Base-by-base conservation (phyloP, 2,113 vertebrate species). In the Crotophaga sulcirostris region DNA sequence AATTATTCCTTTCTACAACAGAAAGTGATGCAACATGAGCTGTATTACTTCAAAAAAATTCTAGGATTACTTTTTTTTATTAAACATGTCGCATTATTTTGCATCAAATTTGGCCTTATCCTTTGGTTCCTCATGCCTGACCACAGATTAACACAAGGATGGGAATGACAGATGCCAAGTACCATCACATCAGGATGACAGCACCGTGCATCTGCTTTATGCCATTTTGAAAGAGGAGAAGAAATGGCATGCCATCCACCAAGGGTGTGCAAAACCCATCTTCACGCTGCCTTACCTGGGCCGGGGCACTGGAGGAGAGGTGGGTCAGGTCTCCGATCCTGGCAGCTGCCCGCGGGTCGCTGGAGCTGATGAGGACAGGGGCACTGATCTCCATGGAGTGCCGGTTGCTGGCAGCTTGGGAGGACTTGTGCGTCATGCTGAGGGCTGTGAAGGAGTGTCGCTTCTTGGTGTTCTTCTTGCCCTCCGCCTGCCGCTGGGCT, bases 371-470 rank as follows among this genome's bases (percentile, higher is more conserved):
- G 93, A 99, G 98, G 40, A 99, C 99, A 0, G 99, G 99, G 21
- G 99, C 99, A 0, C 99, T 99, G 96, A 99, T 99, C 97, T 99
- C 99, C 99, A 99, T 99, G 94, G 99, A 99, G 96, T 99, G 99
- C 87, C 99, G 98, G 97, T 99, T 99, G 98, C 99, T 99, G 84
- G 99, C 36, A 0, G 98, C 98, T 91, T 99, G 99, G 11, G 99
- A 98, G 31, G 99, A 98, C 83, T 99, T 98, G 98, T 99, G 99
- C 1, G 98, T 99, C 98, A 99, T 98, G 40, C 99, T 99, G 95
- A 99, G 98, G 1, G 99, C 99, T 0, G 99, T 99, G 97, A 99
- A 99, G 49, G 99, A 99, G 85, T 99, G 99, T 5, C 99, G 98
- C 93, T 99, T 99, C 98, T 99, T 99, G 95, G 99, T 94, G 3